These are phyloP conservation scores for Pomacea maculata DNA, from an alignment of 1,140 invertebrate species.

Conservation along the genomic window DNA sequence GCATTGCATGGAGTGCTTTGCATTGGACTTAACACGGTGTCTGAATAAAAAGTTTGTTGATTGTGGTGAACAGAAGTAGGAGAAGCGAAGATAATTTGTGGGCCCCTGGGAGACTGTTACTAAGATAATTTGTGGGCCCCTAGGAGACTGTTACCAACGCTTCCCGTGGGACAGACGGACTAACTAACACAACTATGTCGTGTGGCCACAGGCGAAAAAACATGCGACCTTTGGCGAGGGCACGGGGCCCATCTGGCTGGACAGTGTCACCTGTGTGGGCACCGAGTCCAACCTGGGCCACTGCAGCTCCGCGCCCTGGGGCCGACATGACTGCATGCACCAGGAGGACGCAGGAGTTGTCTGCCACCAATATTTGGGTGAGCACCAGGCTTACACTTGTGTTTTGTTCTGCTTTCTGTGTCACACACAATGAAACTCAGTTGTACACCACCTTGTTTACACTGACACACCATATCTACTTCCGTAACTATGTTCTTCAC, in stretches of 20 bases:
- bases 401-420: too few species aligned
- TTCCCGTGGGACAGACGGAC: too few species aligned
- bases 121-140: too few species aligned
- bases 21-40: not conserved
- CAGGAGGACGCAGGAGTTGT: slow-evolving; percentile 28
- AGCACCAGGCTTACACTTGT: too few species aligned
- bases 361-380: not conserved
- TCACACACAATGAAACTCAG: too few species aligned
- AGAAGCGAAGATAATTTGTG: not conserved
- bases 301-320: slow-evolving; percentile 18
- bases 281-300: slow-evolving; percentile 13
- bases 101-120: too few species aligned
- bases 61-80: not conserved
- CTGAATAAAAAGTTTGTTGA: not conserved
- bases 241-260: slow-evolving; percentile 23
- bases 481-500: too few species aligned
- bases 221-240: slow-evolving; percentile 10
- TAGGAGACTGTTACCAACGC: too few species aligned
- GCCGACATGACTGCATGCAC: slow-evolving; percentile 26
- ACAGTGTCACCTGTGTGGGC: slow-evolving; percentile 16
- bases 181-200: too few species aligned
- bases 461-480: too few species aligned
- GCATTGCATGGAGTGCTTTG: not conserved
- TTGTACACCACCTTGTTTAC: too few species aligned
- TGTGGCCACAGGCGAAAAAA: not conserved